Evolutionary conservation across 64 coral and sea anemone genomes (phyloP).

Genomic region (Montipora capricornis): DNA sequence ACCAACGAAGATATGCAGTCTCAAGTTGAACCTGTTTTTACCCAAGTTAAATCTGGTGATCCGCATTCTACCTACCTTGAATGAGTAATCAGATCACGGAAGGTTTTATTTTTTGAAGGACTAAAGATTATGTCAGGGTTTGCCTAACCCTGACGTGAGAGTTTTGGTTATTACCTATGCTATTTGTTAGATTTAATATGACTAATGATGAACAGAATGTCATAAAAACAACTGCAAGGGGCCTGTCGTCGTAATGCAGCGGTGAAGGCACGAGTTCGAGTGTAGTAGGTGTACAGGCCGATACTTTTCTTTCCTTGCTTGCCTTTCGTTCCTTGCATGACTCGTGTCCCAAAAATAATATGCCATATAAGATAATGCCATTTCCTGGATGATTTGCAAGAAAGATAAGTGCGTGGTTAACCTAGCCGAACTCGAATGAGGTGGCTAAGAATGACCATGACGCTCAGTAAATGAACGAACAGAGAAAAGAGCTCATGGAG

Average conservation of each 20-base stretch:
- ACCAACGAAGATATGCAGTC: neutral
- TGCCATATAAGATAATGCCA: no score
- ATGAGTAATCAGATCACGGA: neutral
- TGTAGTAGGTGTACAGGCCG: neutral
- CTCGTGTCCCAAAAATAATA: no score
- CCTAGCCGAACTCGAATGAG: no score
- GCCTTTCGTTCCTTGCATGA: neutral
- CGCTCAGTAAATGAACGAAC: no score
- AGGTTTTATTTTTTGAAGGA: neutral
- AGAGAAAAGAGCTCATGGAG: no score
- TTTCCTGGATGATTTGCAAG: no score
- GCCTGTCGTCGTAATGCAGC: neutral
- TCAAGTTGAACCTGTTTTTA: constrained; percentile 1
- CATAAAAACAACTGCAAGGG: neutral
- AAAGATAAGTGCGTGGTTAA: no score
- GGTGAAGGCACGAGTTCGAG: neutral
- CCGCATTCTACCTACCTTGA: neutral
- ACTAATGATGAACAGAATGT: constrained; percentile 1
- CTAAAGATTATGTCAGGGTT: neutral
- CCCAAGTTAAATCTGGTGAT: neutral
- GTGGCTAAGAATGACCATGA: no score
- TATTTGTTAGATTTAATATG: neutral
- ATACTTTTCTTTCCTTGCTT: neutral
- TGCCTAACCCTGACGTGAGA: neutral
- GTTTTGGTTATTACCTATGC: neutral